Evolutionary conservation across 2,113 vertebrate genomes (phyloP).

Genomic region (Xenopus borealis): DNA sequence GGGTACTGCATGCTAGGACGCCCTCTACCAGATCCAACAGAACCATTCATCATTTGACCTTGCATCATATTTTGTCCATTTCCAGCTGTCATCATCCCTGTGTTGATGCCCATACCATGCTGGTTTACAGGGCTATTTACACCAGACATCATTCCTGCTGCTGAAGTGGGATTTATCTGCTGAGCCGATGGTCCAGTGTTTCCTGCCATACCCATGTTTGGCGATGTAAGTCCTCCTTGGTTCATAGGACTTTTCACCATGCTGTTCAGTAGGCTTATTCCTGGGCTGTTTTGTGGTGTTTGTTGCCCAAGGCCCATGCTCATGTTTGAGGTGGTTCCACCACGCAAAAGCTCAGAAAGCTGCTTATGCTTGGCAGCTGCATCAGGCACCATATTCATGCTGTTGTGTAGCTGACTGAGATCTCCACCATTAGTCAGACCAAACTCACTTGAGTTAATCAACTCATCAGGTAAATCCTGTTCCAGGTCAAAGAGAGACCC

Average conservation of each 20-base stretch:
- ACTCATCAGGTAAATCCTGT: conserved; percentile 95
- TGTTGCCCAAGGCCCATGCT: conserved; percentile 74
- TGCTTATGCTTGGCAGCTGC: conserved; percentile 97
- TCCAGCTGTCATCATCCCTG: conserved; percentile 74
- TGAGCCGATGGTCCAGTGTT: conserved; percentile 67
- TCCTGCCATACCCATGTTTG: conserved; percentile 66
- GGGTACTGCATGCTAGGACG: conserved; percentile 79
- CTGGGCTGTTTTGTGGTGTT: conserved; percentile 71
- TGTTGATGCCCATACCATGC: conserved; percentile 75
- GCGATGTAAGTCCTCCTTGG: conserved; percentile 70
- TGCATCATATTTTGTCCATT: conserved; percentile 82
- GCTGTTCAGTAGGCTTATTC: conserved; percentile 74
- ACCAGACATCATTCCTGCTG: conserved; percentile 68
- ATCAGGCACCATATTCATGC: conserved; percentile 84
- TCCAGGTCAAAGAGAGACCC: conserved; percentile 94
- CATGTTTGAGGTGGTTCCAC: conserved; percentile 76
- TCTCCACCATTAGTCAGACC: conserved; percentile 88
- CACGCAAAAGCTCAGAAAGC: conserved; percentile 87
- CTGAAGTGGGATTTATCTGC: conserved; percentile 43
- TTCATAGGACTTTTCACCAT: conserved; percentile 78
- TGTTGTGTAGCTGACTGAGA: conserved; percentile 84
- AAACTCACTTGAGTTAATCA: conserved; percentile 90
- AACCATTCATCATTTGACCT: conserved; percentile 91
- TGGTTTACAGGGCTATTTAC: conserved; percentile 72
- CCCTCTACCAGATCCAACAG: conserved; percentile 79